Evolutionary conservation across 2,113 vertebrate genomes (phyloP).

Genomic region (Diadophis punctatus): DNA sequence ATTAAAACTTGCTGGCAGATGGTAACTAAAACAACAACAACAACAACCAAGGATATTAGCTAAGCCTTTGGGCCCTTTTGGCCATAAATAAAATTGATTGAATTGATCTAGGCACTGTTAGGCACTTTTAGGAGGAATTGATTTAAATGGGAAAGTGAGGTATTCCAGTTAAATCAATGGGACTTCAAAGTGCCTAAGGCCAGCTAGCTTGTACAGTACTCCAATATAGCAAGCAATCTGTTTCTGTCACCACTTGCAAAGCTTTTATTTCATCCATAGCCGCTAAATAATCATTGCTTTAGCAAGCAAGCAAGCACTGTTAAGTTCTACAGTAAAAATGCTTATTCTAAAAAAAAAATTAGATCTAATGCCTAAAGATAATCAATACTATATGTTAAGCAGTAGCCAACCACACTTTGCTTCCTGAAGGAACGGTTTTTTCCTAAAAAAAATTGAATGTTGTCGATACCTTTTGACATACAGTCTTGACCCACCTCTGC

Average conservation of each 20-base stretch:
- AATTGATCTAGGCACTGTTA: background rate
- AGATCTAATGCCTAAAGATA: fast-evolving
- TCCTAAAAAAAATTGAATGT: background rate
- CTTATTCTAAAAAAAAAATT: background rate
- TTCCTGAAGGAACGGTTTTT: background rate
- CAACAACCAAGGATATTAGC: background rate
- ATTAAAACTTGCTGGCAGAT: background rate
- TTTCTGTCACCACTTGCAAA: background rate
- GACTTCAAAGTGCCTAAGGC: background rate
- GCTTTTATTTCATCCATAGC: slow-evolving; percentile 11
- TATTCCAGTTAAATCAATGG: background rate
- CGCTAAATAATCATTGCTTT: background rate
- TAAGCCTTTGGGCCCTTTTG: background rate
- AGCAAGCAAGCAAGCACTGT: background rate
- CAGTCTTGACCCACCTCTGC: background rate
- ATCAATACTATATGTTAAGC: background rate
- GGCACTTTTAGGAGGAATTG: background rate
- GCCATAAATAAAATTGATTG: background rate
- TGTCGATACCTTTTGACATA: background rate
- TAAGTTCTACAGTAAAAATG: background rate
- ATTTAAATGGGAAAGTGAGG: background rate
- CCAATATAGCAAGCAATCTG: background rate
- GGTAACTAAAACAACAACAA: background rate
- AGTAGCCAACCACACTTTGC: background rate
- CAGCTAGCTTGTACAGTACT: slow-evolving; percentile 8